These are phyloP conservation scores for Tachycineta bicolor DNA, from an alignment of 2,113 vertebrate species.

Conservation along the genomic window DNA sequence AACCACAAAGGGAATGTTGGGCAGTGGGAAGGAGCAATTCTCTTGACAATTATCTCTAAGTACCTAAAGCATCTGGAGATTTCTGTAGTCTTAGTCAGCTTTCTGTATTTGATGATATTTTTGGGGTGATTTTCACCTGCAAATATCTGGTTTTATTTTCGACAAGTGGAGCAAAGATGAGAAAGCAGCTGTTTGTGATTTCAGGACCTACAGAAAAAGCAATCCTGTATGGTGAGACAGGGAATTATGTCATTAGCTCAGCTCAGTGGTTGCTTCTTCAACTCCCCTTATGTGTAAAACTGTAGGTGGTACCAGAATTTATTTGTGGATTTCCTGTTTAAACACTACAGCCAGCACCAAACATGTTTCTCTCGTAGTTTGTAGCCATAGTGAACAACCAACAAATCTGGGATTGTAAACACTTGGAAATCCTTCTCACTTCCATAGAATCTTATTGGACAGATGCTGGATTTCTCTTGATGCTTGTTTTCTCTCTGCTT, in stretches of 20 bases:
- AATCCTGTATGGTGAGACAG: neutral
- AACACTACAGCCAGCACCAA: neutral
- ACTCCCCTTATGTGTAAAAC: neutral
- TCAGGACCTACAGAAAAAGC: neutral
- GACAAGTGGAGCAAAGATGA: neutral
- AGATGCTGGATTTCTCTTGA: neutral
- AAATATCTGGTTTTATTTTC: neutral
- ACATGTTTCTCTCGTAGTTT: neutral
- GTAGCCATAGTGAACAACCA: neutral
- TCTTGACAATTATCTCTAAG: neutral
- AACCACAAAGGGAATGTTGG: neutral
- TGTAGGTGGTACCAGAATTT: neutral
- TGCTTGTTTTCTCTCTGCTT: neutral
- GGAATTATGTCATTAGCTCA: neutral
- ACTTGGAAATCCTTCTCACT: neutral
- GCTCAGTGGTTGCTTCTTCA: neutral
- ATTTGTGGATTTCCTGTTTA: neutral
- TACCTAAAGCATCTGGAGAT: neutral
- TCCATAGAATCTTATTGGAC: neutral
- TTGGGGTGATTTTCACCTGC: neutral
- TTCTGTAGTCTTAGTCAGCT: neutral
- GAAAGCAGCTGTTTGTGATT: neutral
- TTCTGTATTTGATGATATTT: neutral
- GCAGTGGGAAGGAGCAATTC: neutral
- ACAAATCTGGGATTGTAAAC: neutral